These are phyloP conservation scores for Drosophila eohydei DNA, from an alignment of 2,888 invertebrate species.

Conservation along the genomic window DNA sequence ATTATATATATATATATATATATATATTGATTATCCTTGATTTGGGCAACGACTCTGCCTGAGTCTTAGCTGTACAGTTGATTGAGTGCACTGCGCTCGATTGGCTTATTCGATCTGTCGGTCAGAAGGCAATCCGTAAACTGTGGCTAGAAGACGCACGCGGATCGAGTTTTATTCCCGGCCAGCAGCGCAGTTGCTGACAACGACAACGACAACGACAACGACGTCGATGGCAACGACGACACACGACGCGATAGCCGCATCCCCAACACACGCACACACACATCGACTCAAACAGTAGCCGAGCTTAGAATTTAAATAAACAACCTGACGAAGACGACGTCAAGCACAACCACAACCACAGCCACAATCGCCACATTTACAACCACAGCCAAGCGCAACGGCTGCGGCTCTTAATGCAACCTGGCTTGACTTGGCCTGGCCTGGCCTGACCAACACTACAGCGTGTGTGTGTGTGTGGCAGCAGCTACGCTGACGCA, in stretches of 20 bases:
- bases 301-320: constrained; percentile 82
- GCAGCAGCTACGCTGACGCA: constrained; percentile 4
- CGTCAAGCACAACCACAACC: constrained; percentile 12
- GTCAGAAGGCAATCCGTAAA: constrained; percentile 85
- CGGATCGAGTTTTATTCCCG: constrained; percentile 85
- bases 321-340: constrained; percentile 60
- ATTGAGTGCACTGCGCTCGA: constrained; percentile 78
- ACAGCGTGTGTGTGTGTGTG: constrained; percentile 8
- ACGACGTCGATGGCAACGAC: constrained; percentile 38
- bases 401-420: constrained; percentile 54
- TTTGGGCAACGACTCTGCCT: constrained; percentile 44
- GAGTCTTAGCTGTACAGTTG: constrained; percentile 51
- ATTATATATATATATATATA: not conserved
- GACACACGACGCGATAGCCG: constrained; percentile 43
- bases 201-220: constrained; percentile 44
- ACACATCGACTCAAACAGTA: constrained; percentile 51
- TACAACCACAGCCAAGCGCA: constrained; percentile 51
- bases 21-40: constrained; percentile 42
- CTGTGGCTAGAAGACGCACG: constrained; percentile 85
- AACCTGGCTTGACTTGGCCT: constrained; percentile 43
- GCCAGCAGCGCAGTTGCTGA: constrained; percentile 68
- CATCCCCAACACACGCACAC: constrained; percentile 11
- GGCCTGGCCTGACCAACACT: constrained; percentile 12
- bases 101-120: constrained; percentile 82
- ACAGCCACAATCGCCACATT: constrained; percentile 16